Evolutionary conservation across 2,888 invertebrate species (phyloP).

Genomic region (Tanypteryx hageni): DNA sequence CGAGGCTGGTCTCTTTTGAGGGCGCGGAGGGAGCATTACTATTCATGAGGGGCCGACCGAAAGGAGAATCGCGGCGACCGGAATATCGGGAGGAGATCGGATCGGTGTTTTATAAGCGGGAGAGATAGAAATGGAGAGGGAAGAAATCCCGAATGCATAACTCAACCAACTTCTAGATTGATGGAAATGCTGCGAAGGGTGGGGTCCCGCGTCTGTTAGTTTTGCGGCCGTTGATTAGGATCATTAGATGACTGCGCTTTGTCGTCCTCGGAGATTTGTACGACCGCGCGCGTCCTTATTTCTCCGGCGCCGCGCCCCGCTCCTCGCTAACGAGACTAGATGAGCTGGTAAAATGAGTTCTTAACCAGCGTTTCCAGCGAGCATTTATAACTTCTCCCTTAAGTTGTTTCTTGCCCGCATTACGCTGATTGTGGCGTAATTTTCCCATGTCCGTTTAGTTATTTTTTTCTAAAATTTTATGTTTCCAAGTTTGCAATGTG

Average conservation of each 20-base stretch:
- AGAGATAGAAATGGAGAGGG: neutral
- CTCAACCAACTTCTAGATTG: slow-evolving; percentile 38
- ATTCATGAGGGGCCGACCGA: slow-evolving; percentile 50
- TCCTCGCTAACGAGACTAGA: slow-evolving; percentile 39
- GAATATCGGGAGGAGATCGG: slow-evolving; percentile 34
- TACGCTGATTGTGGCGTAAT: no score
- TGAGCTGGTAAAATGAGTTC: neutral
- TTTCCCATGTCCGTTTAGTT: no score
- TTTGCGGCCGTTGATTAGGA: slow-evolving; percentile 53
- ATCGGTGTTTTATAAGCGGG: neutral
- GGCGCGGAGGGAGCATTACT: slow-evolving; percentile 16
- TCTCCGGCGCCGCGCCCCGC: neutral
- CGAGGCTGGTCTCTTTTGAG: neutral
- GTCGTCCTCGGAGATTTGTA: slow-evolving; percentile 49
- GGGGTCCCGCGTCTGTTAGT: slow-evolving; percentile 6
- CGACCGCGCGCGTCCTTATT: neutral
- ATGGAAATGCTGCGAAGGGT: neutral
- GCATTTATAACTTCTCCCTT: no score
- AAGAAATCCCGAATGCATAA: neutral
- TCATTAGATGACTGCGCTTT: slow-evolving; percentile 33
- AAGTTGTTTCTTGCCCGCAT: no score
- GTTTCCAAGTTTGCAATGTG: no score
- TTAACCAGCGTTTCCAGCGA: no score
- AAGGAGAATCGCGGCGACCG: neutral
- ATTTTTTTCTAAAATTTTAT: no score